Evolutionary conservation across 2,797 vertebrate genomes (phyloP).

Genomic region (Scolopax bukidnonensis): DNA sequence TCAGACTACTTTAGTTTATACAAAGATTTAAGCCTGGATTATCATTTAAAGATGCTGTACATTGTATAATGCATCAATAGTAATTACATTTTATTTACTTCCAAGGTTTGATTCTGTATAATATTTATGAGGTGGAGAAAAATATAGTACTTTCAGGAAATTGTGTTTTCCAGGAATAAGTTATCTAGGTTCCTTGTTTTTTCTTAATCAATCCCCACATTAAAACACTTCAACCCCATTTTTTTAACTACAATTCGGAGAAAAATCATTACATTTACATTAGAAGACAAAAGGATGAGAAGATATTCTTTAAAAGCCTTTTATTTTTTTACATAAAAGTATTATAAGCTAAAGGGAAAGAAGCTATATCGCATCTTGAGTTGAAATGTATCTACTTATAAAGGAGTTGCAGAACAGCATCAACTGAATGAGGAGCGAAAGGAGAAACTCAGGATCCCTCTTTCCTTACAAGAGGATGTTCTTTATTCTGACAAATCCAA

Average conservation of each 20-base stretch:
- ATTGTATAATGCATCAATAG: conserved; percentile 57
- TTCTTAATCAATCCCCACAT: not conserved
- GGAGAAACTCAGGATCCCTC: not conserved
- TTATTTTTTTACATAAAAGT: not conserved
- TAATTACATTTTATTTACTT: conserved; percentile 70
- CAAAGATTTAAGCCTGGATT: conserved; percentile 48
- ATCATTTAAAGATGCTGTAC: conserved; percentile 45
- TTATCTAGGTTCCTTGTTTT: conserved; percentile 15
- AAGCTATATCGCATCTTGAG: not conserved
- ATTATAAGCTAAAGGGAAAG: not conserved
- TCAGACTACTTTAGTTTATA: conserved; percentile 24
- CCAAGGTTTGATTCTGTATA: not conserved
- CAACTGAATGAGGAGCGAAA: not conserved
- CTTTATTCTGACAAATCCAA: not conserved
- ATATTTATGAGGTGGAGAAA: conserved; percentile 49
- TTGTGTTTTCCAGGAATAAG: conserved; percentile 9
- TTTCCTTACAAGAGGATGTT: not conserved
- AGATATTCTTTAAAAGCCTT: not conserved
- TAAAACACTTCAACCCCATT: not conserved
- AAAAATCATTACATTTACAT: not conserved
- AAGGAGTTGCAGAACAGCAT: not conserved
- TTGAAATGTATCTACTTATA: not conserved
- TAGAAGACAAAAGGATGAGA: not conserved
- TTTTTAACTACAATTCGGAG: not conserved
- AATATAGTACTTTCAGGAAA: conserved; percentile 46